phyloP scores from a whole-genome alignment of 2,797 vertebrate genomes.

The Sandelia bainsii region DNA sequence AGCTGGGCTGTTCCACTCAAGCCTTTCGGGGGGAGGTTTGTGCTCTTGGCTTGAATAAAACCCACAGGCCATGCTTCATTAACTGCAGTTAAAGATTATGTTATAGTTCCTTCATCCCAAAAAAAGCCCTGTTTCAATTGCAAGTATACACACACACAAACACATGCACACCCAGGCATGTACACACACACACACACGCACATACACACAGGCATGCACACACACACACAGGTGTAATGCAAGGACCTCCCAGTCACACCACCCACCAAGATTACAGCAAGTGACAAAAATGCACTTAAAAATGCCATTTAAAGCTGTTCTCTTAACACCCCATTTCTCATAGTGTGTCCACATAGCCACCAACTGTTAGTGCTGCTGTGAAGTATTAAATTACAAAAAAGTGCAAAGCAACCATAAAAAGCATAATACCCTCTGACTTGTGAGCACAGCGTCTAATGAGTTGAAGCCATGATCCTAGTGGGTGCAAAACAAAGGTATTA shows the following conservation, averaged over 20 bases:
- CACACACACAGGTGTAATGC: slow-evolving; percentile 69
- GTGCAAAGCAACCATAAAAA: slow-evolving; percentile 59
- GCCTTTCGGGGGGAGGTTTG: slow-evolving; percentile 40
- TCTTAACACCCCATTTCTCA: slow-evolving; percentile 57
- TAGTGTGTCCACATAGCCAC: slow-evolving; percentile 58
- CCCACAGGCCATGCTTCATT: slow-evolving; percentile 74
- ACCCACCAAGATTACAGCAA: slow-evolving; percentile 72
- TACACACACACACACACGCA: slow-evolving; percentile 10
- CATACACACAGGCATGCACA: slow-evolving; percentile 31
- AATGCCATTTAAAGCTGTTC: slow-evolving; percentile 52
- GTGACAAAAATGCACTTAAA: slow-evolving; percentile 59
- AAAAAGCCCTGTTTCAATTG: slow-evolving; percentile 62
- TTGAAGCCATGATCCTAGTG: slow-evolving; percentile 48
- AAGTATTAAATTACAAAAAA: slow-evolving; percentile 60
- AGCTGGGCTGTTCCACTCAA: slow-evolving; percentile 55
- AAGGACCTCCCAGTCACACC: slow-evolving; percentile 74
- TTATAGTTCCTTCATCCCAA: slow-evolving; percentile 59
- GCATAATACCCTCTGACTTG: slow-evolving; percentile 32
- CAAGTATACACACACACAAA: slow-evolving; percentile 10
- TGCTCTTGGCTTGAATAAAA: slow-evolving; percentile 71
- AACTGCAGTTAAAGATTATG: slow-evolving; percentile 80
- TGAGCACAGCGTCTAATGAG: slow-evolving; percentile 48
- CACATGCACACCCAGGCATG: background rate
- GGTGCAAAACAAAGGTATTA: slow-evolving; percentile 59
- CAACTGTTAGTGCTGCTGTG: slow-evolving; percentile 52